Evolutionary conservation across 1,140 invertebrate genomes (phyloP).

Genomic region (Macrobrachium rosenbergii): DNA sequence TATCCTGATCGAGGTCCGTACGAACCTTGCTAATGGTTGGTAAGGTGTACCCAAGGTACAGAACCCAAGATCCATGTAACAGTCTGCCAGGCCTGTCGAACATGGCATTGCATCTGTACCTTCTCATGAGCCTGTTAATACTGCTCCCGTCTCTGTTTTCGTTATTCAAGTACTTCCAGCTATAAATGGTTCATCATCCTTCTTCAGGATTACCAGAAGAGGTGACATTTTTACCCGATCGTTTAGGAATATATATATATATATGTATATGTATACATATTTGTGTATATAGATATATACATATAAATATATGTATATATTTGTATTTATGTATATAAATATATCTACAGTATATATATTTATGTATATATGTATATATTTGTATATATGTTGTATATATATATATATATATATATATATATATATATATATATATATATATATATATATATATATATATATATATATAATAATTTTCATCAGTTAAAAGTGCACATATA

Average conservation of each 20-base stretch:
- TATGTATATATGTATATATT: not conserved
- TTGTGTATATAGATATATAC: not conserved
- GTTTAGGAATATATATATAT: not conserved
- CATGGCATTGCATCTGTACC: too few relatives aligned
- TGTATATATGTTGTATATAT: not conserved
- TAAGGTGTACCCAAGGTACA: too few relatives aligned
- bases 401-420: constrained; percentile 8
- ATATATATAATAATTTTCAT: not conserved
- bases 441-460: constrained; percentile 1
- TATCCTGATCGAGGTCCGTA: too few relatives aligned
- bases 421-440: not conserved
- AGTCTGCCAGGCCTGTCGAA: too few relatives aligned
- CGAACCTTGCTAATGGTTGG: too few relatives aligned
- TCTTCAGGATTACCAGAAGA: too few relatives aligned
- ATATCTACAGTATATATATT: not conserved
- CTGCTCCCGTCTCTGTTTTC: too few relatives aligned
- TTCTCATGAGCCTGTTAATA: too few relatives aligned
- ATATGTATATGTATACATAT: not conserved
- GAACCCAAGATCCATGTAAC: too few relatives aligned
- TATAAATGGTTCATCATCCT: too few relatives aligned
- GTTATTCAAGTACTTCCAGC: too few relatives aligned
- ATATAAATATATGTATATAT: not conserved
- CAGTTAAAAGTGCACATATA: not conserved
- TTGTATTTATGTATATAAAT: not conserved
- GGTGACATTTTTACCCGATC: too few relatives aligned